Conservation (phyloP, 2,113 vertebrate species). For the Natator depressus region DNA sequence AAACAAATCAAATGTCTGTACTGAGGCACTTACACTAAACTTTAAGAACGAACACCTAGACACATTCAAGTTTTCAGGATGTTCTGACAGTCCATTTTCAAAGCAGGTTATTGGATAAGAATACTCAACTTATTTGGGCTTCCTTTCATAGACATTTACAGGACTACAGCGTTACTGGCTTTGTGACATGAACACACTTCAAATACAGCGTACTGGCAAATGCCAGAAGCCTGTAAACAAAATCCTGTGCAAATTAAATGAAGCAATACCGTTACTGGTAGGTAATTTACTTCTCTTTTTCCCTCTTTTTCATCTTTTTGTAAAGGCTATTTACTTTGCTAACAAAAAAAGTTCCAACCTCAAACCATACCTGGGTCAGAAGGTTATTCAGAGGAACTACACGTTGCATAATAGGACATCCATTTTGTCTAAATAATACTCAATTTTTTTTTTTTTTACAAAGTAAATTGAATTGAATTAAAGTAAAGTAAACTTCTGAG, state of each 20-base stretch:
- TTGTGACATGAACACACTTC: neutral
- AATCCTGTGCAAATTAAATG: neutral
- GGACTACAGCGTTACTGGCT: neutral
- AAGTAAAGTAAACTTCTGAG: neutral
- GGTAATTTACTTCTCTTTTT: neutral
- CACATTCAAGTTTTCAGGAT: neutral
- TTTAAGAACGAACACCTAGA: neutral
- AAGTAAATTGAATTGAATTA: neutral
- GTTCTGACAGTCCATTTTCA: neutral
- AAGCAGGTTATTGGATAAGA: conserved; percentile 16
- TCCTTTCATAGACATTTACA: conserved; percentile 4
- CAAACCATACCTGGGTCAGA: neutral
- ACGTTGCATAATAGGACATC: accelerated
- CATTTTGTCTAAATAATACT: neutral
- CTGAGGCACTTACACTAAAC: conserved; percentile 10
- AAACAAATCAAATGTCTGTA: neutral
- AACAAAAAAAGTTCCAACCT: neutral
- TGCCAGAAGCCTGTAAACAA: neutral
- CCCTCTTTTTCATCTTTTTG: neutral
- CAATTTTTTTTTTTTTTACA: neutral
- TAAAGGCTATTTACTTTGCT: neutral
- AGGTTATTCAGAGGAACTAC: neutral
- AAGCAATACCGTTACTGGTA: neutral
- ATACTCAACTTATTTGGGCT: neutral
- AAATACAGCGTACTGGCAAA: neutral